A percentile compares a stretch with the other conserved stretches of the same genome.
Evolutionary conservation across 2,888 invertebrate genomes (phyloP).

Genomic region (Oscheius sp.): DNA sequence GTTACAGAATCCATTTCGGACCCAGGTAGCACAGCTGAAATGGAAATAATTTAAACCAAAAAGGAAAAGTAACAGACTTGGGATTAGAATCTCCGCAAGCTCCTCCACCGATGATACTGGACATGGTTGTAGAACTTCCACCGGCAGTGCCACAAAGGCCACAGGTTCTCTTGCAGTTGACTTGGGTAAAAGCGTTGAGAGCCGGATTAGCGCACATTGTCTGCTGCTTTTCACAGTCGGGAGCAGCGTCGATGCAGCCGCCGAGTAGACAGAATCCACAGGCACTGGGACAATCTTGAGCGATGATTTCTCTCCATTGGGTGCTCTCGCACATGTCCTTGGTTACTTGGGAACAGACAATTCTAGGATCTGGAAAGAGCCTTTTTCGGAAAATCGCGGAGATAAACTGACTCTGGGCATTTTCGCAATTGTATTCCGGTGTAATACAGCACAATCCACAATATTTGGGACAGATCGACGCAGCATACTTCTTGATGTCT

Average conservation of each 20-base stretch:
- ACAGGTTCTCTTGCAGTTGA: background rate
- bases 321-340: background rate
- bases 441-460: no score
- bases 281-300: conserved; percentile 15
- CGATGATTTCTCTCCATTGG: conserved; percentile 2
- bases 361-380: conserved; percentile 9
- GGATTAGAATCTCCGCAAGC: no score
- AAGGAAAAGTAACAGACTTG: no score
- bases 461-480: no score
- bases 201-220: conserved; percentile 7
- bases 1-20: conserved; percentile 22
- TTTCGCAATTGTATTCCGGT: no score
- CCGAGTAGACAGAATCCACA: conserved; percentile 16
- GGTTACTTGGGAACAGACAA: conserved; percentile 1
- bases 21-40: conserved; percentile 34
- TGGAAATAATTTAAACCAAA: background rate
- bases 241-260: conserved; percentile 26
- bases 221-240: conserved; percentile 6
- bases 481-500: no score
- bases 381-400: no score
- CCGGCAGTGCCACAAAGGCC: background rate
- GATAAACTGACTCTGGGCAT: no score
- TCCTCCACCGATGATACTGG: no score
- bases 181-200: background rate
- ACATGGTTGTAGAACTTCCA: no score